These are phyloP conservation scores for Helobdella robusta DNA, from an alignment of 2,888 invertebrate genomes.

Conservation along the genomic window DNA sequence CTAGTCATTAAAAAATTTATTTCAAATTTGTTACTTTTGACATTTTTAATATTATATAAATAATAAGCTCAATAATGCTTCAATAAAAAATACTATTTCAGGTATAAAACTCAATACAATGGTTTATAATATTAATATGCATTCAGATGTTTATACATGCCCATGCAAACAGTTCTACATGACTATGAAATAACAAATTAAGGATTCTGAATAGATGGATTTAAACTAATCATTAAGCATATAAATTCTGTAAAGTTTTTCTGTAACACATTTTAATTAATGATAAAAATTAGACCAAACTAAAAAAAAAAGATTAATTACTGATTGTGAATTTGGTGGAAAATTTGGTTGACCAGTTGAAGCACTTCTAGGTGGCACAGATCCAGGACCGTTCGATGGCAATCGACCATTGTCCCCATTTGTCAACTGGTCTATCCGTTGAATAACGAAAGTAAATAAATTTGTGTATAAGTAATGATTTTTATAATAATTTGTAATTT, in stretches of 20 bases:
- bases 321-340: conserved; percentile 10
- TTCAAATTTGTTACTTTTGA: no score
- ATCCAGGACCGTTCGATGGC: conserved; percentile 22
- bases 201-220: no score
- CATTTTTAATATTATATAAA: no score
- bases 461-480: neutral
- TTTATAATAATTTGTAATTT: neutral
- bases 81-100: neutral
- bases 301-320: no score
- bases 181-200: no score
- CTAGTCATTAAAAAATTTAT: neutral
- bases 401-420: conserved; percentile 26
- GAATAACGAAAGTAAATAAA: neutral
- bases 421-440: conserved; percentile 11
- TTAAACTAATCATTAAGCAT: no score
- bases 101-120: neutral
- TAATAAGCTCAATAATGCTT: no score
- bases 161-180: no score
- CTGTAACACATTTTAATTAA: no score
- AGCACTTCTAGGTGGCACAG: conserved; percentile 26
- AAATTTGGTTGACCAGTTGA: conserved; percentile 27
- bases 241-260: no score
- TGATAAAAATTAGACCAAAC: no score
- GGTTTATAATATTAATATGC: neutral
- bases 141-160: neutral